These are phyloP conservation scores for Charadrius vociferus DNA, from an alignment of 2,113 vertebrate genomes.

Conservation along the genomic window DNA sequence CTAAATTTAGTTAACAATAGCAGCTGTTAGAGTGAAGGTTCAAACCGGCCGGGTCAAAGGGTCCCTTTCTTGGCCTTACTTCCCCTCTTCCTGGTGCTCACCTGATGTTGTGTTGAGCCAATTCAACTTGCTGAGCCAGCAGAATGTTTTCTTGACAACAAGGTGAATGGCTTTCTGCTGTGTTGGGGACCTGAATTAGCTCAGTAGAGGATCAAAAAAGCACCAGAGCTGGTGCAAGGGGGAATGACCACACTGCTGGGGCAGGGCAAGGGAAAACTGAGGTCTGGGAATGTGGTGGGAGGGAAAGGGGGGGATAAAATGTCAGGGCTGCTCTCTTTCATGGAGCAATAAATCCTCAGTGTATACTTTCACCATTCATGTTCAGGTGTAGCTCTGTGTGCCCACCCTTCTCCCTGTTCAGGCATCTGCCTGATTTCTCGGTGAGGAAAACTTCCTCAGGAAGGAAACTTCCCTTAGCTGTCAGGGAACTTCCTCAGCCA, in stretches of 20 bases:
- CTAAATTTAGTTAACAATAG: conserved; percentile 57
- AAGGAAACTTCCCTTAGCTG: not conserved
- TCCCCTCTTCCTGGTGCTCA: not conserved
- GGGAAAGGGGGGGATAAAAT: not conserved
- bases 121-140: not conserved
- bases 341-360: not conserved
- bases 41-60: not conserved
- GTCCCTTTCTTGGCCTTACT: not conserved
- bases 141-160: not conserved
- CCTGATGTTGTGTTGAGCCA: not conserved
- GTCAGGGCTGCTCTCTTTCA: not conserved
- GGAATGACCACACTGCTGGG: rapidly evolving
- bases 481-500: not conserved
- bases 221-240: not conserved
- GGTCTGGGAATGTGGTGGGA: not conserved
- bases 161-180: not conserved
- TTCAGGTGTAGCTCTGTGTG: not conserved
- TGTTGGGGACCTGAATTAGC: not conserved
- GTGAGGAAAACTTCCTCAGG: not conserved
- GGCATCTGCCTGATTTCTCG: not conserved
- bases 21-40: not conserved
- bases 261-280: not conserved
- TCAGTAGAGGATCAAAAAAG: not conserved
- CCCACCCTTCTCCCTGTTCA: not conserved
- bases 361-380: rapidly evolving